Evolutionary conservation across 2,113 vertebrate genomes (phyloP), one percentile per base, ranked within the genome.

Genomic region (Columbina picui): DNA sequence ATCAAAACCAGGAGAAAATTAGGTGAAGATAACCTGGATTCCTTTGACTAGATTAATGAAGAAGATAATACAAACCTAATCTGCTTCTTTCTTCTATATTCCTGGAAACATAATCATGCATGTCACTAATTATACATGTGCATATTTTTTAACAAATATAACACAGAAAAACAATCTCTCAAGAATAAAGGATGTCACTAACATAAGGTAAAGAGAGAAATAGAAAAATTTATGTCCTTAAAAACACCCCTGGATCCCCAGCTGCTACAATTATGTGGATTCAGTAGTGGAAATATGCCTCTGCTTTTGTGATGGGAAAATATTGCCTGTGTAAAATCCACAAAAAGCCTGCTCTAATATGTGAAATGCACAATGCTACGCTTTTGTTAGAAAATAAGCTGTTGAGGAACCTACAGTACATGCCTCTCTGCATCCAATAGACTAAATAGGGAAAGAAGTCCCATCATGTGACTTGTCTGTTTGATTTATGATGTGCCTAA

Each of bases 401-500:
- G 4, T 26, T 49, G 77, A 90, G 56, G 77, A 96, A 74, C 34
- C 50, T 78, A 43, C 41, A 53, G 36, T 64, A 75, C 80, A 56
- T 1, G 8, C 64, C 56, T 94, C 41, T 92, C 82, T 84, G 82
- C 34, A 14, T 94, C 78, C 91, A 90, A 36, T 43, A 95, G 95
- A 89, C 89, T 93, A 94, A 68, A 89, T 7, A 95, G 60, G 81
- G 50, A 96, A 94, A 93, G 81, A 96, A 94, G 77, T 75, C 80
- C 85, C 84, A 89, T 93, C 91, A 65, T 47, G 84, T 94, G 93
- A 95, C 93, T 93, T 96, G 92, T 96, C 97, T 95, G 52, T 73
- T 70, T 97, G 97, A 98, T 97, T 98, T 97, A 97, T 94, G 93
- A 95, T 88, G 89, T 77, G 70, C 84, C 89, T 89, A 93, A 94